Percentiles rank a stretch among this genome's conserved stretches.
Conservation (phyloP, 2,888 invertebrate species). For the Plutella xylostella region DNA sequence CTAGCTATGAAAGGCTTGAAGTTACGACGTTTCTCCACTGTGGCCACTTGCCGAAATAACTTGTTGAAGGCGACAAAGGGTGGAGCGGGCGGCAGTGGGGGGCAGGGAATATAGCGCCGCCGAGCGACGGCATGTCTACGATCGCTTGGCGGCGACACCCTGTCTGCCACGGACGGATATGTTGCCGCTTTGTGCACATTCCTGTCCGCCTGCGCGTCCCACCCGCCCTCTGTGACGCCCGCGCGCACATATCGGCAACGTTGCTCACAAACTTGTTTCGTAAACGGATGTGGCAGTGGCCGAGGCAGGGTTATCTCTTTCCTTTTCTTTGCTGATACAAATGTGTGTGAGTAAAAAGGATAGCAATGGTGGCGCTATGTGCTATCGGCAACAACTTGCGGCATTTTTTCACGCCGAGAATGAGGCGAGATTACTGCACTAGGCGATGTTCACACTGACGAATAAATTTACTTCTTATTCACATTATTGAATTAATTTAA, state of each 20-base stretch:
- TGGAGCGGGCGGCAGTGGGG: constrained; percentile 44
- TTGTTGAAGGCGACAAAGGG: constrained; percentile 65
- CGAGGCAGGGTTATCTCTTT: constrained; percentile 54
- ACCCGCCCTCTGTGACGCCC: constrained; percentile 35
- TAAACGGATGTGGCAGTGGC: constrained; percentile 77
- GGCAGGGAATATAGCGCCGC: constrained; percentile 55
- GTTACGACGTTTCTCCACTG: constrained; percentile 45
- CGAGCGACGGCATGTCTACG: constrained; percentile 84
- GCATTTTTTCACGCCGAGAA: constrained; percentile 74
- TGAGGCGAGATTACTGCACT: constrained; percentile 73
- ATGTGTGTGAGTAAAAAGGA: constrained; percentile 33
- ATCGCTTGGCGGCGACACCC: constrained; percentile 91
- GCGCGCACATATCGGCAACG: constrained; percentile 65
- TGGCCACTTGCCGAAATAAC: constrained; percentile 59
- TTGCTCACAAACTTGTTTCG: constrained; percentile 76
- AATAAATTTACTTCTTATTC: too few relatives aligned
- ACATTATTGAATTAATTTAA: too few relatives aligned
- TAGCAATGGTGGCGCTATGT: constrained; percentile 65
- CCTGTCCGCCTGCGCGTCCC: constrained; percentile 62
- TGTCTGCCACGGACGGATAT: constrained; percentile 87
- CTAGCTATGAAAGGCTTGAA: constrained; percentile 27
- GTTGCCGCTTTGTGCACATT: constrained; percentile 74
- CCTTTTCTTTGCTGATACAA: constrained; percentile 30
- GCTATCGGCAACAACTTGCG: constrained; percentile 72
- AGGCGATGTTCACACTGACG: constrained; percentile 60